A percentile compares a stretch with the other conserved stretches of the same genome.
Conservation (phyloP, 1,140 invertebrate species). For the Ceratitis capitata region DNA sequence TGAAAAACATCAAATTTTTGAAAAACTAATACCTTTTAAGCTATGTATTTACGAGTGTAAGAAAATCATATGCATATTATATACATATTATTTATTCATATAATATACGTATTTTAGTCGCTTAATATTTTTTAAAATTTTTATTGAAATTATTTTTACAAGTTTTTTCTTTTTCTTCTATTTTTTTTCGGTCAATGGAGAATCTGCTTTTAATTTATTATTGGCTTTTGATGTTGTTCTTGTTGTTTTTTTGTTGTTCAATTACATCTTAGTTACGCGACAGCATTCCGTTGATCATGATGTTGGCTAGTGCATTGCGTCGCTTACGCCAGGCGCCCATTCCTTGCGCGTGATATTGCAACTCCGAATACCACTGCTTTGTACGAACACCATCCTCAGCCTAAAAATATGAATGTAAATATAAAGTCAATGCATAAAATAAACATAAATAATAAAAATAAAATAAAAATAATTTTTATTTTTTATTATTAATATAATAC, state of each 20-base stretch:
- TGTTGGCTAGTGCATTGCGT: conserved; percentile 91
- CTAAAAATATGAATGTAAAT: conserved; percentile 69
- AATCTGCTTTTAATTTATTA: background rate
- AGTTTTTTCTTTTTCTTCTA: background rate
- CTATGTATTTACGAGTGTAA: background rate
- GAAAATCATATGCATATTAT: background rate
- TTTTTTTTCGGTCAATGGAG: background rate
- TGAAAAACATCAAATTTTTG: background rate
- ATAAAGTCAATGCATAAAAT: too few relatives aligned
- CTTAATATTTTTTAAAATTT: background rate
- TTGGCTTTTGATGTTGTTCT: too few relatives aligned
- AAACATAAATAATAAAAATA: too few relatives aligned
- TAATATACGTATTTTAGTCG: background rate
- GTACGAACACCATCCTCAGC: conserved; percentile 87
- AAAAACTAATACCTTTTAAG: background rate
- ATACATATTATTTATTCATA: background rate
- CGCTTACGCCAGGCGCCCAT: conserved; percentile 91
- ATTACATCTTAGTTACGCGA: conserved; percentile 50
- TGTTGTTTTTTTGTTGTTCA: background rate
- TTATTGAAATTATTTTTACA: background rate
- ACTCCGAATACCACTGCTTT: conserved; percentile 85
- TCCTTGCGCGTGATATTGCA: conserved; percentile 90
- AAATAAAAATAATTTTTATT: too few relatives aligned
- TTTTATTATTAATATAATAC: background rate
- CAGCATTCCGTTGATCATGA: conserved; percentile 92